Base-by-base conservation (phyloP, 2,113 vertebrate genomes). In the Gorsachius goisagi region DNA sequence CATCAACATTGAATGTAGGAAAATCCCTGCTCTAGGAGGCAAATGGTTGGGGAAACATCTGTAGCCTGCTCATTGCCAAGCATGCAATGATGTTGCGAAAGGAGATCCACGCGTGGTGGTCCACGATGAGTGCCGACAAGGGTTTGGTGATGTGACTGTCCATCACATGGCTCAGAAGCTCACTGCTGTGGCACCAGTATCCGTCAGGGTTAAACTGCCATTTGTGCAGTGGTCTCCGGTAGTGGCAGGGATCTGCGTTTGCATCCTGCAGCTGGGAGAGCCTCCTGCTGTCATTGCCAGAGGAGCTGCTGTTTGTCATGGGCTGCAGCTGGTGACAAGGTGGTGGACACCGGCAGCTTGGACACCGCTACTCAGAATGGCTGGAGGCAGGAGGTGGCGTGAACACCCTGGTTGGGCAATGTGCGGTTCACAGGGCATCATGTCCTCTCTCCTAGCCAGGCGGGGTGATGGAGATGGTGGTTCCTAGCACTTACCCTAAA, bases 251-350 rank as follows among this genome's bases (percentile, higher is more conserved):
- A 8, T 14, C 21, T 84, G 33, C 2, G 11, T 80, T 55, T 64
- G 88, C 14, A 19, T 49, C 39, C 67, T 80, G 49, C 49, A 73
- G 33, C 37, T 10, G 7, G 52, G 28, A 85, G 75, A 91, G 41
- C 32, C 63, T 90, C 77, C 88, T 56, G 55, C 90, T 95, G 64
- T 59, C 79, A 41, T 85, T 80, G 89, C 95, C 92, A 69, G 60
- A 73, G 77, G 56, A 53, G 90, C 95, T 95, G 93, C 93, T 26
- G 0, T 75, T 89, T 22, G 44, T 47, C 80, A 55, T 0, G 22
- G 58, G 58, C 62, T 85, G 76, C 26, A 87, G 82, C 91, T 91
- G 72, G 68, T 77, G 87, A 80, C 73, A 78, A 76, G 85, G 87
- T 69, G 85, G 81, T 37, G 80, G 89, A 71, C 63, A 45, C 53